Evolutionary conservation across 2,888 invertebrate genomes (phyloP), one percentile per base, ranked within the genome.

Genomic region (Orgyia antiqua): DNA sequence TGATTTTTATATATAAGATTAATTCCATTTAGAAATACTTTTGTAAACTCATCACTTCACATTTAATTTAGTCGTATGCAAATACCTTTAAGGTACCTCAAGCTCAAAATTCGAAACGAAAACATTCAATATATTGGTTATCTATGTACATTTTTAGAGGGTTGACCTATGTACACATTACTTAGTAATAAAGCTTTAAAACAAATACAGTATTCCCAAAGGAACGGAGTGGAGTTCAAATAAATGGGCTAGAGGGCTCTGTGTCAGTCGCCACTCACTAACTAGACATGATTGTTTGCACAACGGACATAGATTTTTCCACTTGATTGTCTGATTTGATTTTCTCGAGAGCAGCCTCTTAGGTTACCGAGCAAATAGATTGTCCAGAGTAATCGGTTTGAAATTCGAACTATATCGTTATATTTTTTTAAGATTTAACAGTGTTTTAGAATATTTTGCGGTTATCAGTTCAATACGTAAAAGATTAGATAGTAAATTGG

Each of bases 301-400:
- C 74, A 71, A 60, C 68, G 73, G 68, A 82, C 83, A 78, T 72
- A 72, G 83, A 84, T 83, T 86, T 86, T 84, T 86, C 83, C 80
- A 84, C 82, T 83, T 86, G 84, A 84, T 86, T 84, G 82, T 86
- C 83, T 76, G 84, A 84, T 86, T 82, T 79, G 79, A 84, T 84
- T 86, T 83, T 71, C 74, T 72, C 63, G 62, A 71, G 69, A 66
- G 51, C 52, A 58, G 55, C 59, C 63, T 64, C 71, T 69, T 64
- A 58, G 65, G 67, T 67, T 64, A 51, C 56, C 38, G 50, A 39
- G 56, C 60, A 72, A 71, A 70, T 62, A 68, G 55, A 61, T 51
- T 48, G 52, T 51, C 45, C 51, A 34, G 61, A 60, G 58, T 62
- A 59, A 63, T 62, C 52, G 49, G 48, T 51, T 56, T 55, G 52